Percentiles rank a stretch among this genome's conserved stretches.
These are phyloP conservation scores for Phyllopteryx taeniolatus DNA, from an alignment of 2,113 vertebrate species.

Conservation along the genomic window DNA sequence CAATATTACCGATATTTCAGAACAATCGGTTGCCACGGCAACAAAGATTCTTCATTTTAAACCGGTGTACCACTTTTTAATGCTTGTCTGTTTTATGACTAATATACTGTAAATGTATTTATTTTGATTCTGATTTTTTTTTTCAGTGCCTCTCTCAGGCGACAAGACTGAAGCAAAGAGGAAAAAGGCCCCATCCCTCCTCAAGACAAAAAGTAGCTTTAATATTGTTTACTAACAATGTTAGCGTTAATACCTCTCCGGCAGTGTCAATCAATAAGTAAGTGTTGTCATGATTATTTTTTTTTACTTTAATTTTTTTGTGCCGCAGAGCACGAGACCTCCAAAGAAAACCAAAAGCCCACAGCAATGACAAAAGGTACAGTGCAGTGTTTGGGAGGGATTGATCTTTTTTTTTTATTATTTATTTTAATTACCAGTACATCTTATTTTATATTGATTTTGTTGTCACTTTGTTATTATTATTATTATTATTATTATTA, in stretches of 20 bases:
- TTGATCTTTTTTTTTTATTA: background rate
- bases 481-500: no score
- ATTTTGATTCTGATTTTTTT: background rate
- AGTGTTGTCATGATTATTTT: background rate
- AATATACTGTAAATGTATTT: background rate
- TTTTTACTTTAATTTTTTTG: background rate
- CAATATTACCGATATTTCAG: no score
- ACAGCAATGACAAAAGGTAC: constrained; percentile 56
- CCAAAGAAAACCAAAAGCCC: constrained; percentile 46
- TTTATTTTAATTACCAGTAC: background rate
- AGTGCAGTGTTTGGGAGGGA: background rate
- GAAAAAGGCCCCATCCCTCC: constrained; percentile 32
- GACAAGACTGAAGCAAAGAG: constrained; percentile 20
- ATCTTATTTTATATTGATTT: no score
- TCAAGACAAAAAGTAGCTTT: constrained; percentile 49
- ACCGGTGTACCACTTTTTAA: background rate
- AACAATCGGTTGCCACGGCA: no score
- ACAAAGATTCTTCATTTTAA: no score
- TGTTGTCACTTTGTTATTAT: no score
- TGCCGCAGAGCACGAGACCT: constrained; percentile 39
- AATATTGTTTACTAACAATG: background rate
- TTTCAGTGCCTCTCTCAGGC: constrained; percentile 32
- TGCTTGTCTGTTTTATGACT: background rate
- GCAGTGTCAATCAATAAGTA: background rate
- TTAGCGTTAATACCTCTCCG: background rate